phyloP scores from a whole-genome alignment of 2,888 invertebrate species.

The Frankliniella intonsa region DNA sequence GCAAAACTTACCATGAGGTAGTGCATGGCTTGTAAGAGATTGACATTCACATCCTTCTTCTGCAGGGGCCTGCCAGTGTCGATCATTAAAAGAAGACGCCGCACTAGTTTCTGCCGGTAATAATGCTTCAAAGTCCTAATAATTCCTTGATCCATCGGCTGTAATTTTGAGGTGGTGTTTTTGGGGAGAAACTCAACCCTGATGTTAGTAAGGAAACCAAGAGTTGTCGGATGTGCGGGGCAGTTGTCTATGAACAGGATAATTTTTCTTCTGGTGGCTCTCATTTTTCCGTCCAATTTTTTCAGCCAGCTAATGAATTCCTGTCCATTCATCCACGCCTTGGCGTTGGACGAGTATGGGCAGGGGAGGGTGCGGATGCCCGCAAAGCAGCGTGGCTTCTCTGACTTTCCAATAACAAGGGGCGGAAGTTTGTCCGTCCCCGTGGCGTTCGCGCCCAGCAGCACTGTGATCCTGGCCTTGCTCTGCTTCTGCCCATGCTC shows the following conservation, averaged over 20 bases:
- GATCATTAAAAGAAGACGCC: slow-evolving; percentile 29
- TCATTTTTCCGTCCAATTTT: slow-evolving; percentile 31
- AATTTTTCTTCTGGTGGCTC: slow-evolving; percentile 30
- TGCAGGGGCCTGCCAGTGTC: slow-evolving; percentile 6
- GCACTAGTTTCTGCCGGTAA: slow-evolving; percentile 36
- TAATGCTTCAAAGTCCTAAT: slow-evolving; percentile 36
- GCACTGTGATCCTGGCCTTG: background rate
- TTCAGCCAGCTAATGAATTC: slow-evolving; percentile 32
- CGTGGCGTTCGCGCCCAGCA: background rate
- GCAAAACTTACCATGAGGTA: slow-evolving; percentile 28
- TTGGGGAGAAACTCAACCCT: slow-evolving; percentile 32
- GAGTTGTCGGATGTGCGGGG: slow-evolving; percentile 31
- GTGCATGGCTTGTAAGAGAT: background rate
- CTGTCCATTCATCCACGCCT: slow-evolving; percentile 34
- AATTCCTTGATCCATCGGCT: slow-evolving; percentile 37
- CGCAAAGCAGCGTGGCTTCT: slow-evolving; percentile 33
- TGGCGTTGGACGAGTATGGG: slow-evolving; percentile 31
- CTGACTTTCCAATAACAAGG: slow-evolving; percentile 31
- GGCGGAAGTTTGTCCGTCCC: background rate
- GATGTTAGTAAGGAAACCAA: slow-evolving; percentile 24
- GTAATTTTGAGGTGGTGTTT: slow-evolving; percentile 33
- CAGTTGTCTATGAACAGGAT: slow-evolving; percentile 33
- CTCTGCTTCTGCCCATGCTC: background rate
- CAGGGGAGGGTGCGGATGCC: slow-evolving; percentile 31
- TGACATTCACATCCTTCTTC: background rate